Conservation (phyloP, 1,140 invertebrate species). For the Sycobia sp. region DNA sequence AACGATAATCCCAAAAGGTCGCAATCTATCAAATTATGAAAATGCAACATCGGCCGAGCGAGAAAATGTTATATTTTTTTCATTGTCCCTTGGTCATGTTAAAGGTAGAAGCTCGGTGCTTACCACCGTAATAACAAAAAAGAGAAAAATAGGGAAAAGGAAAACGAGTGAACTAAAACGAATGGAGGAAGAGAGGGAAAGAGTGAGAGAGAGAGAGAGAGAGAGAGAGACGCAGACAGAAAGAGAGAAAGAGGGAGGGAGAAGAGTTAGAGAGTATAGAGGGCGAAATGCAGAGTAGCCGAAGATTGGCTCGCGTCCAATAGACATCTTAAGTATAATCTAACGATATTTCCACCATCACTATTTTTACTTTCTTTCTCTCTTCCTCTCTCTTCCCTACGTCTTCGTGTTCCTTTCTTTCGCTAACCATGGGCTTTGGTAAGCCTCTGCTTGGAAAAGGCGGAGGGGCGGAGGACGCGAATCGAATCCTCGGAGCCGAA, state of each 20-base stretch:
- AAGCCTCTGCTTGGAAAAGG: background rate
- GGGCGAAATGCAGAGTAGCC: constrained; percentile 8
- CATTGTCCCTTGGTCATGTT: constrained; percentile 45
- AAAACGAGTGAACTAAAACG: background rate
- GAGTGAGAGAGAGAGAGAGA: too few relatives aligned
- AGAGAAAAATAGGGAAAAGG: background rate
- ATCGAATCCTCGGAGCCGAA: constrained; percentile 8
- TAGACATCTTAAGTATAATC: constrained; percentile 51
- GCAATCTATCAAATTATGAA: too few relatives aligned
- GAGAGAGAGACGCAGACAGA: background rate
- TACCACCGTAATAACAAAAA: background rate
- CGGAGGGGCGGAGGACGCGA: background rate
- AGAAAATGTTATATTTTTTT: constrained; percentile 40
- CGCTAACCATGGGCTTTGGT: background rate
- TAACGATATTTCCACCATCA: constrained; percentile 44
- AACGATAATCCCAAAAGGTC: too few relatives aligned
- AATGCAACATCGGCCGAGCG: background rate
- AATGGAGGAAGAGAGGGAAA: background rate
- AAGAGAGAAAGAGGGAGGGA: background rate
- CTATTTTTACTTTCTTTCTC: constrained; percentile 9
- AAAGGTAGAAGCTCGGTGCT: constrained; percentile 12
- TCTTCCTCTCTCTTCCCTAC: background rate
- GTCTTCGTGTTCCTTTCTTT: background rate
- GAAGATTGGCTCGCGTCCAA: constrained; percentile 47
- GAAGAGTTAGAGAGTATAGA: too few relatives aligned